phyloP scores from a whole-genome alignment of 2,113 vertebrate species.

The Petroica traversi region DNA sequence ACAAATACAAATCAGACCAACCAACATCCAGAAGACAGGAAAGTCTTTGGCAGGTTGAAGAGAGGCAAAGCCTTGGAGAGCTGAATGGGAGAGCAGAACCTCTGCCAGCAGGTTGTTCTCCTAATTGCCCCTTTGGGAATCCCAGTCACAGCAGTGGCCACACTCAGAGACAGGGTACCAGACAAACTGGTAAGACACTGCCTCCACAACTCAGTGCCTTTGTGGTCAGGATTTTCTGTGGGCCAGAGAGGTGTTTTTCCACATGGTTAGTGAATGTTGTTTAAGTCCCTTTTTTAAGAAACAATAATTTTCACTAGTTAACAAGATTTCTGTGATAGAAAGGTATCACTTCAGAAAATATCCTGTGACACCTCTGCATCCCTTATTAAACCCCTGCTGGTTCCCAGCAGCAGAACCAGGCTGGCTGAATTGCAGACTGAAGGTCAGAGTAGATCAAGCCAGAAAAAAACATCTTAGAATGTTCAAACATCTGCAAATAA shows the following conservation, averaged over 20 bases:
- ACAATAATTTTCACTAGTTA: slow-evolving; percentile 53
- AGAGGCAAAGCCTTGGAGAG: neutral
- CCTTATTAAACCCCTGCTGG: slow-evolving; percentile 61
- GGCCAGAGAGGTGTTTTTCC: neutral
- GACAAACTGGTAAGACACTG: neutral
- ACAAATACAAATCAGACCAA: neutral
- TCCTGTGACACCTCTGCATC: neutral
- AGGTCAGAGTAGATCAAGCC: neutral
- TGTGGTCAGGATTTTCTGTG: neutral
- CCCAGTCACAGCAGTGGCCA: neutral
- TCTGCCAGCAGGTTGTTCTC: neutral
- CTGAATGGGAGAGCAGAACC: neutral
- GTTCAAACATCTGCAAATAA: neutral
- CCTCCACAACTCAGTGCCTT: neutral
- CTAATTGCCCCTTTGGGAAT: neutral
- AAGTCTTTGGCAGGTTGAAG: neutral
- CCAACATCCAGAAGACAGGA: neutral
- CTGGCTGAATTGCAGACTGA: neutral
- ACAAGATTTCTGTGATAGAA: slow-evolving; percentile 53
- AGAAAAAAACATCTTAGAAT: neutral
- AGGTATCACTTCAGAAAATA: slow-evolving; percentile 50
- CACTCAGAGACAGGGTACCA: neutral
- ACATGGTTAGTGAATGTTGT: slow-evolving; percentile 22
- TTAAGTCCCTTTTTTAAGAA: neutral
- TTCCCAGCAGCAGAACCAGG: neutral